phyloP scores from a whole-genome alignment of 2,888 invertebrate genomes.

The Campoplex nolae region DNA sequence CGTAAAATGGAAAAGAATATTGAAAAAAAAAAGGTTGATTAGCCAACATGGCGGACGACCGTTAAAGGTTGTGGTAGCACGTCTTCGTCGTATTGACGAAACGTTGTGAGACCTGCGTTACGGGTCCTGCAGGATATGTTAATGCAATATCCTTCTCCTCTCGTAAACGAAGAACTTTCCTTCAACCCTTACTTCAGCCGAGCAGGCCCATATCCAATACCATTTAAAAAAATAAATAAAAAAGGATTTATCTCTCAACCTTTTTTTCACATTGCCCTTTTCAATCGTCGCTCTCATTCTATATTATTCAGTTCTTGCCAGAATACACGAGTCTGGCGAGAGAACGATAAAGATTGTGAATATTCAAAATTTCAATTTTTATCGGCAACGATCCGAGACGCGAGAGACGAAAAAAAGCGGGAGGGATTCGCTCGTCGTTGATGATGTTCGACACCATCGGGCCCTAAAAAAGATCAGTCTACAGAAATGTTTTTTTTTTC shows the following conservation, averaged over 20 bases:
- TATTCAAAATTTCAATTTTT: constrained; percentile 80
- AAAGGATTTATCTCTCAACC: background rate
- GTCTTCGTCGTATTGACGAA: constrained; percentile 71
- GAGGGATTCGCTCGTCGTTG: constrained; percentile 18
- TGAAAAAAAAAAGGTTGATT: constrained; percentile 71
- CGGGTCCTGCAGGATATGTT: constrained; percentile 82
- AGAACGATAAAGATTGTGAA: constrained; percentile 50
- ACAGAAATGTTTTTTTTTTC: constrained; percentile 39
- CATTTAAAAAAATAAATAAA: too few species aligned
- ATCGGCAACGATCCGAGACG: constrained; percentile 70
- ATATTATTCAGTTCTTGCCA: background rate
- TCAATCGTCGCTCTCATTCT: background rate
- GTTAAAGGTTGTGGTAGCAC: constrained; percentile 76
- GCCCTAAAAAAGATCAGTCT: constrained; percentile 22
- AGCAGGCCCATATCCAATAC: constrained; percentile 21
- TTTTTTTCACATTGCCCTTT: constrained; percentile 4
- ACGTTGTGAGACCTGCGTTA: constrained; percentile 81
- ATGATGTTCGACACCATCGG: constrained; percentile 36
- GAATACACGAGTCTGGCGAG: background rate
- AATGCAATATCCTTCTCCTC: constrained; percentile 70
- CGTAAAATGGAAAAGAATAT: constrained; percentile 16
- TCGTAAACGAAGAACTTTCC: constrained; percentile 70
- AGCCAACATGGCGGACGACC: constrained; percentile 79
- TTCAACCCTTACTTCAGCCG: constrained; percentile 63
- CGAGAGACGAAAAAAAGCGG: background rate